phyloP scores from a whole-genome alignment of 2,113 vertebrate species.

The Seriola dumerili region DNA sequence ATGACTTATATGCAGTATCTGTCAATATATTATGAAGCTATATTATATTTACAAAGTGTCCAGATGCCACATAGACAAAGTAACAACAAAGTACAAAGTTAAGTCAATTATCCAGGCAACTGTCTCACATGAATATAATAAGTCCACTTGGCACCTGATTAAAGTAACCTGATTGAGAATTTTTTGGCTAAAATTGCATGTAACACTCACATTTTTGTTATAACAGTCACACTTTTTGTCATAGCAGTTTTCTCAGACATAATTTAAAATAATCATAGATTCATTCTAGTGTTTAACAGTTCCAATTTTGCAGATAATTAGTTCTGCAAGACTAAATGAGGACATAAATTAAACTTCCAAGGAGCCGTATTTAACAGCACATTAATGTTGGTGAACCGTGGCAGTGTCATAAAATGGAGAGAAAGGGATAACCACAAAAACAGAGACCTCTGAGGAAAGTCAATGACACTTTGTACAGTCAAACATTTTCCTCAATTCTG shows the following conservation, averaged over 20 bases:
- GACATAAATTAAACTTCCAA: slow-evolving; percentile 52
- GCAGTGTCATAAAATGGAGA: slow-evolving; percentile 17
- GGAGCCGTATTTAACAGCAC: slow-evolving; percentile 37
- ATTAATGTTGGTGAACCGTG: slow-evolving; percentile 45
- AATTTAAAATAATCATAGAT: slow-evolving; percentile 38
- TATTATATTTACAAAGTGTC: background rate
- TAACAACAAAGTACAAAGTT: too few species aligned
- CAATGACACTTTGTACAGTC: background rate
- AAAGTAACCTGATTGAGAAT: background rate
- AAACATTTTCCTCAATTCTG: background rate
- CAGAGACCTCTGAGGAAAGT: slow-evolving; percentile 15
- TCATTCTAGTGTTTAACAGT: slow-evolving; percentile 25
- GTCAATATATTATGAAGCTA: background rate
- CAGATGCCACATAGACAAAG: background rate
- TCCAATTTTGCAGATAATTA: slow-evolving; percentile 43
- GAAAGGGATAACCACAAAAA: slow-evolving; percentile 3
- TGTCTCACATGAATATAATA: background rate
- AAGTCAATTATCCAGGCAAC: background rate
- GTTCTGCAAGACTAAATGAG: slow-evolving; percentile 40
- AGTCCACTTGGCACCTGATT: slow-evolving; percentile 1
- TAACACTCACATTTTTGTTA: background rate
- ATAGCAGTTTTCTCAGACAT: slow-evolving; percentile 1
- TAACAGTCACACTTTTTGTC: background rate
- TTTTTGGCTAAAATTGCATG: background rate
- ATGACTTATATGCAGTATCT: background rate